Evolutionary conservation across 2,113 vertebrate genomes (phyloP), one percentile per base, ranked within the genome.

Genomic region (Chaetodon auriga): DNA sequence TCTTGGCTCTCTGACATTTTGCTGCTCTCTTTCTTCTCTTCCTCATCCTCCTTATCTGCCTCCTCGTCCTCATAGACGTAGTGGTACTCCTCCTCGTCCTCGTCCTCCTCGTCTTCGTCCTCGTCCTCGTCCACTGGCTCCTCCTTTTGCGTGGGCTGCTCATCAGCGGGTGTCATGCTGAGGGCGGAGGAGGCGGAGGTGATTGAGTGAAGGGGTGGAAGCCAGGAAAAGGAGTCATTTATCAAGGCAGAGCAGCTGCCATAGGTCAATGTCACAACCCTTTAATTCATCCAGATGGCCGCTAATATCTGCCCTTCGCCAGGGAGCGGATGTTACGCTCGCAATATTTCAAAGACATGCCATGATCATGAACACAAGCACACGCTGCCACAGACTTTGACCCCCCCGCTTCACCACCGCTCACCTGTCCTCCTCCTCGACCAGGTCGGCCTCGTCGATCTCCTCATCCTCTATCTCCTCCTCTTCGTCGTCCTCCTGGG

Each of bases 61-160:
- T 97, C 97, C 86, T 97, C 97, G 0, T 98, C 97, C 23, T 96
- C 97, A 5, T 96, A 96, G 25, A 95, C 95, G 0, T 97, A 96
- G 51, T 96, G 94, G 51, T 95, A 96, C 68, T 96, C 95, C 0
- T 96, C 96, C 2, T 96, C 96, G 0, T 97, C 92, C 1, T 92
- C 93, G 1, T 91, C 96, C 5, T 82, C 95, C 2, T 94, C 94
- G 0, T 94, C 93, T 16, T 81, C 92, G 15, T 61, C 95, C 87
- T 81, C 92, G 15, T 61, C 95, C 87, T 35, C 96, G 88, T 85
- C 94, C 92, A 92, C 87, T 1, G 93, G 87, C 49, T 95, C 96
- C 58, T 95, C 97, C 94, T 96, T 96, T 66, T 95, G 96, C 78
- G 97, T 97, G 65, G 96, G 92, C 78, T 95, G 95, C 61, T 96